A percentile compares a stretch with the other conserved stretches of the same genome.
These are phyloP conservation scores for Drosophila austrosaltans DNA, from an alignment of 2,888 invertebrate genomes.

Conservation along the genomic window DNA sequence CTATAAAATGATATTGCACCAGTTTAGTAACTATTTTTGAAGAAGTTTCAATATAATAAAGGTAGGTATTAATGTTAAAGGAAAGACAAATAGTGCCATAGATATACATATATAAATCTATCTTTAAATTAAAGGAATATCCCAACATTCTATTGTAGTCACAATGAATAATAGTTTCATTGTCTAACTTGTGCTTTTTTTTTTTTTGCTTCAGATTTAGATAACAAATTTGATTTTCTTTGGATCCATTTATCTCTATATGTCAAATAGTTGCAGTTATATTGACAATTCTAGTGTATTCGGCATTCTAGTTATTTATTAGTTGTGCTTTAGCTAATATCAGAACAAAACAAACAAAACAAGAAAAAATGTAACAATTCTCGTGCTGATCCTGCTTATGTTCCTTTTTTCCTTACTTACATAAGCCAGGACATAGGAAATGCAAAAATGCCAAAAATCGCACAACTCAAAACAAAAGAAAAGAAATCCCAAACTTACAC, in stretches of 20 bases:
- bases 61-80: too few relatives aligned
- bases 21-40: background rate
- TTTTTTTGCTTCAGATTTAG: too few relatives aligned
- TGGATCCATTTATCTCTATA: too few relatives aligned
- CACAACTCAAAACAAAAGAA: slow-evolving; percentile 71
- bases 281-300: slow-evolving; percentile 35
- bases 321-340: slow-evolving; percentile 51
- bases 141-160: too few relatives aligned
- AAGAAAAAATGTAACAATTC: slow-evolving; percentile 73
- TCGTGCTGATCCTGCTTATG: slow-evolving; percentile 49
- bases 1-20: background rate
- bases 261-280: background rate
- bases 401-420: slow-evolving; percentile 59
- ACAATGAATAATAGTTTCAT: too few relatives aligned
- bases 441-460: slow-evolving; percentile 81
- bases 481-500: slow-evolving; percentile 50
- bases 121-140: too few relatives aligned
- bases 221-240: background rate
- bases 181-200: too few relatives aligned
- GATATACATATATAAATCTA: too few relatives aligned
- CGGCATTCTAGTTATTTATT: slow-evolving; percentile 42
- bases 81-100: too few relatives aligned
- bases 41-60: background rate
- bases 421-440: slow-evolving; percentile 77
- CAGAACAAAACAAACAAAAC: slow-evolving; percentile 33